Conservation (phyloP, 1,140 invertebrate genomes). For the Brachionus plicatilis region DNA sequence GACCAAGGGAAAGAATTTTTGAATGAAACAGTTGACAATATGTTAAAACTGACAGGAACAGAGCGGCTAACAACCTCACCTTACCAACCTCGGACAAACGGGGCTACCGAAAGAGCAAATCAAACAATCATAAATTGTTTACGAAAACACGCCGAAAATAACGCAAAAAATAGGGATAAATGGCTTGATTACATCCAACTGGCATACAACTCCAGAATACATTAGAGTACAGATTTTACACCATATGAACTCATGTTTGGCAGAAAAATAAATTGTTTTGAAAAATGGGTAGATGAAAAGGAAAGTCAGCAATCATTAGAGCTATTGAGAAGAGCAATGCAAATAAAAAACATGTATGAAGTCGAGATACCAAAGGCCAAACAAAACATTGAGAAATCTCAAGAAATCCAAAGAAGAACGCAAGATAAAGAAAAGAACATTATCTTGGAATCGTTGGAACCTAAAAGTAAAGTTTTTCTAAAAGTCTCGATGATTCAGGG, state of each 20-base stretch:
- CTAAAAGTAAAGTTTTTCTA: conserved; percentile 15
- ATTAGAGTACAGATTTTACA: neutral
- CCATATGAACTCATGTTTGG: conserved; percentile 36
- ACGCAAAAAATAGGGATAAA: neutral
- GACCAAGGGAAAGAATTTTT: conserved; percentile 33
- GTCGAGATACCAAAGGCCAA: conserved; percentile 9
- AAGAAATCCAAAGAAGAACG: neutral
- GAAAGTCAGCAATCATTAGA: neutral
- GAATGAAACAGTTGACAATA: neutral
- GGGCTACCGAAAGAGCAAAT: neutral
- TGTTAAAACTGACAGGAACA: neutral
- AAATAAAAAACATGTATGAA: conserved; percentile 34
- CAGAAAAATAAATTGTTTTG: neutral
- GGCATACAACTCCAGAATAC: neutral
- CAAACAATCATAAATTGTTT: neutral
- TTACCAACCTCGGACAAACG: neutral
- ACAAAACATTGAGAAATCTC: conserved; percentile 3
- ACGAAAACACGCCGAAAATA: conserved; percentile 17
- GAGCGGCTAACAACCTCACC: neutral
- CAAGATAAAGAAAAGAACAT: neutral
- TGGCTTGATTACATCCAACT: neutral
- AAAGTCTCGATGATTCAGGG: neutral
- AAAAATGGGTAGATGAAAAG: neutral
- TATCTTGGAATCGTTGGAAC: neutral
- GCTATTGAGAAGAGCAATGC: neutral